A percentile compares a stretch with the other conserved stretches of the same genome.
Evolutionary conservation across 35 echinoderm and acorn worm species (phyloP).

Genomic region (Ophioderma brevispina): DNA sequence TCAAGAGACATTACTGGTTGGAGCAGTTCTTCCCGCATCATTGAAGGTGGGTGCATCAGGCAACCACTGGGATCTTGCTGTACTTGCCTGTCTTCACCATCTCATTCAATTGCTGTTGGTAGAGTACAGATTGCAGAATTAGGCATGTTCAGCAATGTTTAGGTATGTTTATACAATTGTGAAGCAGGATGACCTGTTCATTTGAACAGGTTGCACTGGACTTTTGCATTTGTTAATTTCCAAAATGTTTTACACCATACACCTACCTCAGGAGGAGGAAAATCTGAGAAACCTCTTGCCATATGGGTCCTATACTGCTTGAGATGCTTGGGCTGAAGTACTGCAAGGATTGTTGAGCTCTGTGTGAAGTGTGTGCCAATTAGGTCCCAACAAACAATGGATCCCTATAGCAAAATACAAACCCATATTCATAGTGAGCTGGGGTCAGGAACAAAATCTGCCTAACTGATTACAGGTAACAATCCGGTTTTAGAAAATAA

Average conservation of each 20-base stretch:
- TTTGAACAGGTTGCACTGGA: no score
- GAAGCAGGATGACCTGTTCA: no score
- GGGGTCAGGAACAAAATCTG: no score
- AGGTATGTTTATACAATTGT: no score
- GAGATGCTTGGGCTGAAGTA: constrained; percentile 86
- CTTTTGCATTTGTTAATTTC: no score
- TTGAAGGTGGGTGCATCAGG: constrained; percentile 74
- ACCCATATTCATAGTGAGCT: no score
- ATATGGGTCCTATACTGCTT: constrained; percentile 62
- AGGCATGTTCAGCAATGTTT: no score
- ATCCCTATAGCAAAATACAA: no score
- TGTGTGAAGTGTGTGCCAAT: constrained; percentile 97
- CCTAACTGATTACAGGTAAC: no score
- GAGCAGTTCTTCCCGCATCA: constrained; percentile 68
- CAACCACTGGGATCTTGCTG: constrained; percentile 55
- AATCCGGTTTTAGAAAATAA: no score
- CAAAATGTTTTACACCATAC: no score
- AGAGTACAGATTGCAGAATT: no score
- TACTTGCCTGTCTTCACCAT: constrained; percentile 93
- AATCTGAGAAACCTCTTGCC: constrained; percentile 88
- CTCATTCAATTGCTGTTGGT: constrained; percentile 90
- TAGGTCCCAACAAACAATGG: constrained; percentile 91
- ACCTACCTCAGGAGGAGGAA: constrained; percentile 94
- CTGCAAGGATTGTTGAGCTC: constrained; percentile 87
- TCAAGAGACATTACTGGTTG: constrained; percentile 33